phyloP scores from a whole-genome alignment of 2,113 vertebrate species.

The Lampris megalopsis region DNA sequence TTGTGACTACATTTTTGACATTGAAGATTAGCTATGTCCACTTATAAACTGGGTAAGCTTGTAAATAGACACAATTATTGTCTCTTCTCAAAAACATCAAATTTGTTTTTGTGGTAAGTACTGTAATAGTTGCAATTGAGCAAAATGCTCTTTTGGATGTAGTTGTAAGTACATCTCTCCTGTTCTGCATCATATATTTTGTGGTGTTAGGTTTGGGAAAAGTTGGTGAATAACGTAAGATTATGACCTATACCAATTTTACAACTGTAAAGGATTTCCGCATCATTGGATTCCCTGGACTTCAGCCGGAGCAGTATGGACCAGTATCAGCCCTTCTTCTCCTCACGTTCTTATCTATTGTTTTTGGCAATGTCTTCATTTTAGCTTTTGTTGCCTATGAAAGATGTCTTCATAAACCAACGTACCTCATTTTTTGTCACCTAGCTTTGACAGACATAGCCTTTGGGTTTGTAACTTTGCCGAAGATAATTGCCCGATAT shows the following conservation, averaged over 20 bases:
- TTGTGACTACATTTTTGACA: no score
- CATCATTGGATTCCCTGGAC: conserved; percentile 71
- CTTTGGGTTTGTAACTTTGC: conserved; percentile 66
- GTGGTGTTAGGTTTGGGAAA: no score
- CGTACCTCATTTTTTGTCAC: conserved; percentile 70
- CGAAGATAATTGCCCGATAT: conserved; percentile 65
- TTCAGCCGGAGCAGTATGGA: conserved; percentile 54
- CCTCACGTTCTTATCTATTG: conserved; percentile 54
- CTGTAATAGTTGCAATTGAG: no score
- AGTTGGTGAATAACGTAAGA: neutral
- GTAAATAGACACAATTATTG: no score
- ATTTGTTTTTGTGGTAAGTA: no score
- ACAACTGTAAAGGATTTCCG: conserved; percentile 56
- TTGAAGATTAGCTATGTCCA: no score
- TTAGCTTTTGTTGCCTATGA: conserved; percentile 50
- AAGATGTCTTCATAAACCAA: conserved; percentile 66
- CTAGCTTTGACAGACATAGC: conserved; percentile 67
- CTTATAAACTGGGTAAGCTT: no score
- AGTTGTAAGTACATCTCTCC: no score
- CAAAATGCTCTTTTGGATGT: no score
- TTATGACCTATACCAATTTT: conserved; percentile 24
- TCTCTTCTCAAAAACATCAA: no score
- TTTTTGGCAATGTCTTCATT: conserved; percentile 66
- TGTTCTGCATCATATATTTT: no score
- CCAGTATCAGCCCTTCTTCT: conserved; percentile 51